These are phyloP conservation scores for Halcyon leucocephala DNA, from an alignment of 2,797 vertebrate genomes.

Conservation along the genomic window DNA sequence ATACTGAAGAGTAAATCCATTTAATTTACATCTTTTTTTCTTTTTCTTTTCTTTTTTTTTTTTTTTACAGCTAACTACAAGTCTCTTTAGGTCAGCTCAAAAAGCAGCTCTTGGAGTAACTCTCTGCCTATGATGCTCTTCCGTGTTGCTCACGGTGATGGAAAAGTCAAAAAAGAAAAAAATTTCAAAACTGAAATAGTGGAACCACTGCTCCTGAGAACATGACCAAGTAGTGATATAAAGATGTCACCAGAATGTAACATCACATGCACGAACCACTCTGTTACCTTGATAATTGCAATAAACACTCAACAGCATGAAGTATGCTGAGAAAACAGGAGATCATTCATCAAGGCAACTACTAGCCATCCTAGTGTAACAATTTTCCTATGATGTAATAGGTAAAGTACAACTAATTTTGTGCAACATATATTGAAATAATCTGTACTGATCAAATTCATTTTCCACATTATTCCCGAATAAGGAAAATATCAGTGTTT, in stretches of 20 bases:
- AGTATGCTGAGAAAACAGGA: background rate
- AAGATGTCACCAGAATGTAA: background rate
- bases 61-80: background rate
- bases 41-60: background rate
- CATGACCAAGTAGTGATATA: rapidly evolving
- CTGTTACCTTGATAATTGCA: background rate
- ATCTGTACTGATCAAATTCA: background rate
- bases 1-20: background rate
- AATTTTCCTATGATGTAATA: background rate
- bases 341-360: background rate
- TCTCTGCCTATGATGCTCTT: background rate
- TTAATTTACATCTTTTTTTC: background rate
- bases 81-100: background rate
- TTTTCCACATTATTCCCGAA: background rate
- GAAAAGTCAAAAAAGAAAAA: background rate
- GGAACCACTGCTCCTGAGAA: background rate
- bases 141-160: background rate
- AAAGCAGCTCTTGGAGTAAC: background rate
- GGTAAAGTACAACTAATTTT: background rate
- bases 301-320: background rate
- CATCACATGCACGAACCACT: background rate
- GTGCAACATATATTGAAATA: background rate
- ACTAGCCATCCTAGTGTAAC: background rate
- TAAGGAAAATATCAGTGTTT: background rate
- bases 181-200: background rate